phyloP scores from a whole-genome alignment of 2,888 invertebrate genomes.

The Toxonevra muliebris region DNA sequence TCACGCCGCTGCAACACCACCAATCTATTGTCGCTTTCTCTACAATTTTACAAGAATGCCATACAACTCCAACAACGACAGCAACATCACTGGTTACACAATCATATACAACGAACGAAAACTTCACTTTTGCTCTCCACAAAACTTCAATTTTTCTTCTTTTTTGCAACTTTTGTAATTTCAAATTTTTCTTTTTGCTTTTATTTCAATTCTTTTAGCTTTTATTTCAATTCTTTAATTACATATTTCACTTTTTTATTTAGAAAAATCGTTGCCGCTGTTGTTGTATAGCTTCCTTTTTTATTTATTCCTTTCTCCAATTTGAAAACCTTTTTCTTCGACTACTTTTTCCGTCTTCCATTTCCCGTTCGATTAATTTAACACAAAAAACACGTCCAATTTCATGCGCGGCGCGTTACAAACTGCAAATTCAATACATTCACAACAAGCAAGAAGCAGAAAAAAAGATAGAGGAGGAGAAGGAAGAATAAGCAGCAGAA shows the following conservation, averaged over 20 bases:
- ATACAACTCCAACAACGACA: slow-evolving; percentile 13
- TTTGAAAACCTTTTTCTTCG: neutral
- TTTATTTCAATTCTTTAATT: slow-evolving; percentile 12
- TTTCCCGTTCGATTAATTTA: too few species aligned
- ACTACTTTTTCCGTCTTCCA: neutral
- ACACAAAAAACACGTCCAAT: slow-evolving; percentile 24
- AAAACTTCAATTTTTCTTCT: slow-evolving; percentile 11
- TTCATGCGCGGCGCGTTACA: slow-evolving; percentile 37
- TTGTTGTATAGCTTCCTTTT: slow-evolving; percentile 16
- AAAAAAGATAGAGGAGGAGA: too few species aligned
- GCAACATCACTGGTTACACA: neutral
- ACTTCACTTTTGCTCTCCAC: slow-evolving; percentile 8
- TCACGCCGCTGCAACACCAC: neutral
- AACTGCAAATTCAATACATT: slow-evolving; percentile 18
- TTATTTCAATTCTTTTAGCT: slow-evolving; percentile 8
- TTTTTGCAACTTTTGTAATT: slow-evolving; percentile 7
- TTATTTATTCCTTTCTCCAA: neutral
- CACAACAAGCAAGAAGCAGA: too few species aligned
- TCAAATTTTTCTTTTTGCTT: slow-evolving; percentile 11
- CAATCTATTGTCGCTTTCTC: slow-evolving; percentile 12
- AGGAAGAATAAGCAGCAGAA: neutral
- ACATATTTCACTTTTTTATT: slow-evolving; percentile 12
- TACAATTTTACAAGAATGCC: slow-evolving; percentile 15
- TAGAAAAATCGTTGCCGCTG: neutral
- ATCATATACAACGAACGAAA: neutral